These are phyloP conservation scores for Emydoidea blandingii DNA, from an alignment of 2,797 vertebrate species.

Conservation along the genomic window DNA sequence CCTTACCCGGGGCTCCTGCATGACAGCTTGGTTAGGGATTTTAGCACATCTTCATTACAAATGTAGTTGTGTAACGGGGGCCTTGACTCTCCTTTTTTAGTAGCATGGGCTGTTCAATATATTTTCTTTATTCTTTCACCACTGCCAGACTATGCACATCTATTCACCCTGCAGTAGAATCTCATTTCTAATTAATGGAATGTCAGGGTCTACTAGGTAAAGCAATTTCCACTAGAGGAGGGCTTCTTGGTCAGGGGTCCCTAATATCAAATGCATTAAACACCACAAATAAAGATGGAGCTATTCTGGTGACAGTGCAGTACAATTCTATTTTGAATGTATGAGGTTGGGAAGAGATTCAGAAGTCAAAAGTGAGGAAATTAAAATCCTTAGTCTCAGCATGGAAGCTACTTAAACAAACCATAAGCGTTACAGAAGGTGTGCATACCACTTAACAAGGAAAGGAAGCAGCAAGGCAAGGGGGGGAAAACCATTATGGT, in stretches of 20 bases:
- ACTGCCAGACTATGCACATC: neutral
- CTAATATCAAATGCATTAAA: neutral
- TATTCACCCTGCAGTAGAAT: neutral
- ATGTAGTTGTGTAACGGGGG: neutral
- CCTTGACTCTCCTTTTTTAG: neutral
- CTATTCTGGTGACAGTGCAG: constrained; percentile 25
- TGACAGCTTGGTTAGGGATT: neutral
- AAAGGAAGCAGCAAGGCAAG: constrained; percentile 68
- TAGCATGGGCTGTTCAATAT: neutral
- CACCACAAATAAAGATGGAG: neutral
- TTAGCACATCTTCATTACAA: constrained; percentile 47
- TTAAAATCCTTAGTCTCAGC: constrained; percentile 49
- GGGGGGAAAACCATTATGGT: constrained; percentile 61
- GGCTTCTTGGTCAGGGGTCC: neutral
- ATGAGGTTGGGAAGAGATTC: neutral
- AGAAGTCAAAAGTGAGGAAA: constrained; percentile 45
- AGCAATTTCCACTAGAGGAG: neutral
- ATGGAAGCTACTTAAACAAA: constrained; percentile 51
- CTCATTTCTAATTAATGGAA: neutral
- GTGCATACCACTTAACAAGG: constrained; percentile 66
- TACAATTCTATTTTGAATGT: neutral
- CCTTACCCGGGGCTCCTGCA: neutral
- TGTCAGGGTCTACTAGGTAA: neutral
- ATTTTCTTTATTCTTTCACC: constrained; percentile 25
- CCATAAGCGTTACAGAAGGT: constrained; percentile 50